Evolutionary conservation across 2,797 vertebrate species (phyloP), one percentile per base, ranked within the genome.

Genomic region (Zonotrichia albicollis): DNA sequence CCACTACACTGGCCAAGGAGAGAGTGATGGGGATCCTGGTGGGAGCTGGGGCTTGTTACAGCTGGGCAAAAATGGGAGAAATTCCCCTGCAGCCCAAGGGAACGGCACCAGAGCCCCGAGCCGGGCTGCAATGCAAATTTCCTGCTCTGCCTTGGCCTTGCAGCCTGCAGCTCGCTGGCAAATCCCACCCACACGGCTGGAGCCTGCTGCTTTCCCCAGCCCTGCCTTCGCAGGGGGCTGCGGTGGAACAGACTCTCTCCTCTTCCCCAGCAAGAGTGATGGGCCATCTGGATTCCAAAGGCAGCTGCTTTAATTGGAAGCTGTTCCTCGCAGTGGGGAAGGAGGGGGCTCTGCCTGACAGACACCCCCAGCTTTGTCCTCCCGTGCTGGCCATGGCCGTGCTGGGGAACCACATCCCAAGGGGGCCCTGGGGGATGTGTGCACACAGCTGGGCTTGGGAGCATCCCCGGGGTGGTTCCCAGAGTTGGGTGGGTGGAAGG

Each of bases 21-120:
- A 7, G 40, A 50, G 54, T 0, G 27, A 23, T 32, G 38, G 2
- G 4, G 4, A 42, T 51, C 18, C 20, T 1, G 1, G 17, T 0
- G 1, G n/a, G 45, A 27, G 25, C 13, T 26, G 22, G 46, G 7
- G 22, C 67, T 70, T 73, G 50, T 7, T 43, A 8, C 11, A 48
- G 23, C 9, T 25, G 46, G 46, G 23, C 46, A 12, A 6, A 51
- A 75, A 34, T 1, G 10, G 17, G 23, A 40, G 14, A 40, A 40
- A 40, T 57, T 50, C 53, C 26, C 34, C 30, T 5, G 3, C 19
- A 48, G 42, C 29, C 21, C 5, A 0, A 36, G 25, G 66, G 34
- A 87, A 23, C 0, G 1, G 34, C 78, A 64, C 2, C 38, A 11
- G 65, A 29, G 19, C 40, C 77, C 8, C 0, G 9, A 80, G 30